Evolutionary conservation across 2,113 vertebrate species (phyloP).

Genomic region (Sapajus apella): DNA sequence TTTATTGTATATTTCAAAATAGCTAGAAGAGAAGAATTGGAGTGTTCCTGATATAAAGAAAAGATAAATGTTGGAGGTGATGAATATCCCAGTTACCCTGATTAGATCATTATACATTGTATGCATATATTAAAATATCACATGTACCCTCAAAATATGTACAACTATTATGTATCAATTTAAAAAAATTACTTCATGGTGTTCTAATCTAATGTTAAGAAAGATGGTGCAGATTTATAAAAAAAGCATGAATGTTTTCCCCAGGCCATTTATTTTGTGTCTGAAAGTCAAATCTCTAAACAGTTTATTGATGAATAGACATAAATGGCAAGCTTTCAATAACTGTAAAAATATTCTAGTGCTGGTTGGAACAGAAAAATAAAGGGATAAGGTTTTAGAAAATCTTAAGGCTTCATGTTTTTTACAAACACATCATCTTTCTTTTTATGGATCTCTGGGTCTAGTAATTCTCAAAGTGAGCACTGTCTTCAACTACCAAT

Average conservation of each 20-base stretch:
- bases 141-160: neutral
- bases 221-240: neutral
- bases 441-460: neutral
- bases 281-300: neutral
- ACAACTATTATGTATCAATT: neutral
- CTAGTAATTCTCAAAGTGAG: neutral
- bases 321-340: neutral
- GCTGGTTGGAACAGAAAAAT: neutral
- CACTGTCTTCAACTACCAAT: neutral
- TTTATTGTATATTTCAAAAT: neutral
- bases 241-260: neutral
- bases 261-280: neutral
- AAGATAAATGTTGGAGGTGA: neutral
- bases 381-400: neutral
- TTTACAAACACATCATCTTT: neutral
- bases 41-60: neutral
- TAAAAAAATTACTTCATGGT: neutral
- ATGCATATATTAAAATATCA: neutral
- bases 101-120: neutral
- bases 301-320: neutral
- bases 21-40: neutral
- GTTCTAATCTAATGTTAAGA: neutral
- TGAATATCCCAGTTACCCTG: neutral
- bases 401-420: neutral
- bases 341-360: neutral